Percentiles rank a stretch among this genome's conserved stretches.
Conservation (phyloP, 2,797 vertebrate species). For the Ptychobarbus kaznakovi region DNA sequence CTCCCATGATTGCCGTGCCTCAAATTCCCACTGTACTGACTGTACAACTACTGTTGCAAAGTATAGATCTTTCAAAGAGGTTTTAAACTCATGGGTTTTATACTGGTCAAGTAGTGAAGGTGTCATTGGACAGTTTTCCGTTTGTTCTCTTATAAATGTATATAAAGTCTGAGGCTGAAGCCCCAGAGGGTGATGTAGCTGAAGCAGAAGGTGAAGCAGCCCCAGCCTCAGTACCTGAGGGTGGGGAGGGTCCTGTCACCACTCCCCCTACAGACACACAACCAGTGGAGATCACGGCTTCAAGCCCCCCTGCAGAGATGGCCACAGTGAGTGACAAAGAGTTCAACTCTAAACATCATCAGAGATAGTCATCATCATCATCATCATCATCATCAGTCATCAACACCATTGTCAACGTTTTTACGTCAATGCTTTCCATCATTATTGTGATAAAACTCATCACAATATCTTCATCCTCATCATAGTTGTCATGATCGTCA, state of each 20-base stretch:
- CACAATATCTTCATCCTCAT: conserved; percentile 12
- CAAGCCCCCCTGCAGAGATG: conserved; percentile 63
- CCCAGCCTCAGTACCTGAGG: conserved; percentile 38
- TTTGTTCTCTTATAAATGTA: conserved; percentile 46
- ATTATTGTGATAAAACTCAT: conserved; percentile 12
- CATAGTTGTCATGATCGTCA: not conserved
- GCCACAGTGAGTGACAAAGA: conserved; percentile 72
- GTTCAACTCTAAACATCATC: conserved; percentile 18
- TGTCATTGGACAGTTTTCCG: not conserved
- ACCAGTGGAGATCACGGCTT: conserved; percentile 41
- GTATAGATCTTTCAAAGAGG: not conserved
- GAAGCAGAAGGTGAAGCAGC: conserved; percentile 41
- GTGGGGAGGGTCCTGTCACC: conserved; percentile 35
- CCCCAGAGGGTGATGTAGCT: conserved; percentile 55
- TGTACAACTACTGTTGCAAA: conserved; percentile 1
- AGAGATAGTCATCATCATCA: conserved; percentile 23
- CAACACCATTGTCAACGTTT: conserved; percentile 12
- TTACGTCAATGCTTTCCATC: conserved; percentile 11
- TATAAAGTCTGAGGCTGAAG: conserved; percentile 70
- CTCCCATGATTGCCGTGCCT: not conserved
- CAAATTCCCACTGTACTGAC: not conserved
- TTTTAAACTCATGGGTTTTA: not conserved
- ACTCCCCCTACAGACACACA: conserved; percentile 50
- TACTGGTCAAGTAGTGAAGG: not conserved
- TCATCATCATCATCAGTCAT: conserved; percentile 21